A percentile compares a stretch with the other conserved stretches of the same genome.
phyloP scores from a whole-genome alignment of 2,113 vertebrate genomes.

The Hyla sarda region DNA sequence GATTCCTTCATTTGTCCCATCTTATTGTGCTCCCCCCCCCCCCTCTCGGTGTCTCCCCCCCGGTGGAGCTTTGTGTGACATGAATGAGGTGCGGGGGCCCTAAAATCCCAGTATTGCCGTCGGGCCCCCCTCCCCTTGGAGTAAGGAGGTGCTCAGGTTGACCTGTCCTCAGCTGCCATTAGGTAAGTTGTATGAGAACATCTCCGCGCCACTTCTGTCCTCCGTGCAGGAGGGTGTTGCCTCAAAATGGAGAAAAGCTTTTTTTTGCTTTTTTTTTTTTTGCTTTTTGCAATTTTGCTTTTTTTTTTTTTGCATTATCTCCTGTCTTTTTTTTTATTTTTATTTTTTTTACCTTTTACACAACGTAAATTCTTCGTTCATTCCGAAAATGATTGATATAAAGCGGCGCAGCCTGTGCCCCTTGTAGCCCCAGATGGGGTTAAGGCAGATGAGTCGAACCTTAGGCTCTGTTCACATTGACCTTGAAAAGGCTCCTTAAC shows the following conservation, averaged over 20 bases:
- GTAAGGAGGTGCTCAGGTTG: slow-evolving; percentile 21
- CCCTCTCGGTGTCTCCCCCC: background rate
- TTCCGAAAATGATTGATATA: background rate
- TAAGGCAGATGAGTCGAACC: too few relatives aligned
- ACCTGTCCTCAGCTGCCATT: slow-evolving; percentile 8
- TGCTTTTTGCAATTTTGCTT: background rate
- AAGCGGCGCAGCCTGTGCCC: background rate
- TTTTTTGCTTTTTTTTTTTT: background rate
- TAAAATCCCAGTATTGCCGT: slow-evolving; percentile 14
- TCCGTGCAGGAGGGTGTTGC: background rate
- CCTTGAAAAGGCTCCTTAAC: slow-evolving; percentile 34
- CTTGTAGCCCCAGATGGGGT: background rate
- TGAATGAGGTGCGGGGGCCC: slow-evolving; percentile 1
- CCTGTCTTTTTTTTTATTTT: background rate
- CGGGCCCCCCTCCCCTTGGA: background rate
- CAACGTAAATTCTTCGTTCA: background rate
- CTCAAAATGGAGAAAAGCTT: slow-evolving; percentile 10
- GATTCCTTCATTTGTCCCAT: background rate
- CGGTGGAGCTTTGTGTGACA: slow-evolving; percentile 28
- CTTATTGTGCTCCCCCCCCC: background rate
- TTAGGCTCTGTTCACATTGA: background rate
- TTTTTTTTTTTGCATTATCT: background rate
- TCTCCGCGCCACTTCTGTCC: background rate
- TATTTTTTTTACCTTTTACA: background rate
- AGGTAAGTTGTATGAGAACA: slow-evolving; percentile 33